Conservation (phyloP, 1,140 invertebrate species). For the Eupeodes corollae region DNA sequence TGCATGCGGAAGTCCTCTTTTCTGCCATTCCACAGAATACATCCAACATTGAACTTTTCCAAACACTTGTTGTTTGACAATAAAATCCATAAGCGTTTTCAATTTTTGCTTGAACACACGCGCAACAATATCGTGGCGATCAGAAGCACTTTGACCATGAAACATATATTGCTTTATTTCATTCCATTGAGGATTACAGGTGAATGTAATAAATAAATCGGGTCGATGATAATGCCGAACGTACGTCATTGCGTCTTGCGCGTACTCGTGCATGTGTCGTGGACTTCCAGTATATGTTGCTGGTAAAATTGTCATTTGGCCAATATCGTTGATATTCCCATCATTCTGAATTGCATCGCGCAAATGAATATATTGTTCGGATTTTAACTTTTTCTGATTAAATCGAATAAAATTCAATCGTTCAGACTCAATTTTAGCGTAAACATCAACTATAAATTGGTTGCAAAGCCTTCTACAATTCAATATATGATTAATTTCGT, state of each 20-base stretch:
- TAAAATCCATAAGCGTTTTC: conserved; percentile 37
- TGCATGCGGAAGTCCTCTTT: conserved; percentile 19
- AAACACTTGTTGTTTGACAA: no score
- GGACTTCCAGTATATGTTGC: conserved; percentile 37
- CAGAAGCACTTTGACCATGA: conserved; percentile 18
- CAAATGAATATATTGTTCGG: conserved; percentile 40
- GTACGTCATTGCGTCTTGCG: conserved; percentile 36
- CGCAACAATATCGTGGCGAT: conserved; percentile 29
- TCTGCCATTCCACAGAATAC: conserved; percentile 43
- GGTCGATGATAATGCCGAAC: conserved; percentile 35
- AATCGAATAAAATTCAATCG: no score
- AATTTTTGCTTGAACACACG: conserved; percentile 42
- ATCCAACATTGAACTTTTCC: conserved; percentile 33
- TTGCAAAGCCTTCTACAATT: conserved; percentile 2
- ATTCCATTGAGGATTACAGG: conserved; percentile 41
- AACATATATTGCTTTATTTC: conserved; percentile 29
- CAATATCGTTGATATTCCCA: conserved; percentile 17
- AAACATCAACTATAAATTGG: conserved; percentile 38
- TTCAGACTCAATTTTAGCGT: no score
- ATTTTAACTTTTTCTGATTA: no score
- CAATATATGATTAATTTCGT: conserved; percentile 12
- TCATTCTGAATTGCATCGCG: conserved; percentile 23
- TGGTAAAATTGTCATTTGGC: conserved; percentile 26
- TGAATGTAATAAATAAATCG: conserved; percentile 39
- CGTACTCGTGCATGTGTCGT: conserved; percentile 37